phyloP scores from a whole-genome alignment of 2,888 invertebrate species.

The Trichacis sp. region DNA sequence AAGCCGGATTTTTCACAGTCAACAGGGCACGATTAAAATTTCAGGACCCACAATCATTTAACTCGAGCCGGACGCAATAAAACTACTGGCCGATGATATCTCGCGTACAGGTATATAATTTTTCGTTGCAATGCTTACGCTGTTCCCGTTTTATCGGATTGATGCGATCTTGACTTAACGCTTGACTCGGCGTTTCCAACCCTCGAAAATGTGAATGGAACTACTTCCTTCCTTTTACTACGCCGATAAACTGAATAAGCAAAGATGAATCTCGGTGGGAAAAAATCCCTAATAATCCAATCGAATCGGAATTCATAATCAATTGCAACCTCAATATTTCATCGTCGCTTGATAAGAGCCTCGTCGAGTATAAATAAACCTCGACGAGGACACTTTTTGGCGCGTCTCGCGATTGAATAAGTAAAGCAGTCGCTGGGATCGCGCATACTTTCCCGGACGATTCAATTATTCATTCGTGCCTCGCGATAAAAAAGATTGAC shows the following conservation, averaged over 20 bases:
- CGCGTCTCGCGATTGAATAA: neutral
- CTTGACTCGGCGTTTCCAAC: constrained; percentile 32
- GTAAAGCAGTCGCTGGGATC: neutral
- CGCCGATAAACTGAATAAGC: constrained; percentile 33
- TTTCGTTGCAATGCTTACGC: constrained; percentile 27
- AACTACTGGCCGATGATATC: constrained; percentile 21
- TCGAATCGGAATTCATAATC: no score
- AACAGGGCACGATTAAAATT: no score
- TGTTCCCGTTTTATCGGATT: constrained; percentile 31
- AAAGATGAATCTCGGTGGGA: constrained; percentile 20
- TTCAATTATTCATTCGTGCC: neutral
- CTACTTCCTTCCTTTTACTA: constrained; percentile 38
- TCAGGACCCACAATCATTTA: constrained; percentile 21
- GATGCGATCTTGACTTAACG: constrained; percentile 39
- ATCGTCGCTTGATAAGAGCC: neutral
- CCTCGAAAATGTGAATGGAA: constrained; percentile 33
- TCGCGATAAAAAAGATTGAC: neutral
- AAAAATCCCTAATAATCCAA: constrained; percentile 13
- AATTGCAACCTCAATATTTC: neutral
- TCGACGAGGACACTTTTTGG: neutral
- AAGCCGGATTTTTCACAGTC: no score
- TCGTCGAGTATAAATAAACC: neutral
- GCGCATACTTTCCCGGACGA: neutral
- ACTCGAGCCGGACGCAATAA: constrained; percentile 16
- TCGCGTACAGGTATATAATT: constrained; percentile 22